Conservation (phyloP, 2,797 vertebrate genomes). For the Periparus ater region DNA sequence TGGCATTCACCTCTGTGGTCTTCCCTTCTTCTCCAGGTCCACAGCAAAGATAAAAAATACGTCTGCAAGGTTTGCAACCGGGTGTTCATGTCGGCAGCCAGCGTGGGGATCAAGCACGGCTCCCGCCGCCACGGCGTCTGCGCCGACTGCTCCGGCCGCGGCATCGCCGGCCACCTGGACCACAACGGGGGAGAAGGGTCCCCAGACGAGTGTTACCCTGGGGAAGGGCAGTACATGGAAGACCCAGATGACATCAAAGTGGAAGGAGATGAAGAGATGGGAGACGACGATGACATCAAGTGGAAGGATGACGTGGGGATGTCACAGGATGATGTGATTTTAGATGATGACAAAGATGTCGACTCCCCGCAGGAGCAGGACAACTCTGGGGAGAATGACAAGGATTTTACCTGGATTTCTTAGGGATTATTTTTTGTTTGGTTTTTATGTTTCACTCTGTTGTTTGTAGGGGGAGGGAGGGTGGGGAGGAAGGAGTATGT, state of each 20-base stretch:
- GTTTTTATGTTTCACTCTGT: not conserved
- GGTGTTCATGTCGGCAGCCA: slow-evolving; percentile 97
- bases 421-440: slow-evolving; percentile 71
- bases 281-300: slow-evolving; percentile 88
- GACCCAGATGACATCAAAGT: slow-evolving; percentile 86
- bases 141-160: slow-evolving; percentile 88
- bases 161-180: slow-evolving; percentile 83
- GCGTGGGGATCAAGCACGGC: slow-evolving; percentile 96
- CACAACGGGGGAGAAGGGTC: slow-evolving; percentile 86
- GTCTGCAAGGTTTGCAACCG: slow-evolving; percentile 97
- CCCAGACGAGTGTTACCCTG: slow-evolving; percentile 87
- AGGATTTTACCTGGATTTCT: slow-evolving; percentile 96
- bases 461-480: slow-evolving; percentile 19
- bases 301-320: slow-evolving; percentile 91
- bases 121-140: slow-evolving; percentile 95
- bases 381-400: slow-evolving; percentile 84
- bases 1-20: not conserved
- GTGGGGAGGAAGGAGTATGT: slow-evolving; percentile 25
- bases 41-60: slow-evolving; percentile 99
- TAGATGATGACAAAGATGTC: slow-evolving; percentile 89
- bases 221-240: slow-evolving; percentile 81
- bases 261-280: slow-evolving; percentile 83
- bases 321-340: slow-evolving; percentile 79
- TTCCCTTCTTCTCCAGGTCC: slow-evolving; percentile 80
- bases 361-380: slow-evolving; percentile 87